Base-by-base conservation (phyloP, 2,113 vertebrate species). In the Falco punctatus region DNA sequence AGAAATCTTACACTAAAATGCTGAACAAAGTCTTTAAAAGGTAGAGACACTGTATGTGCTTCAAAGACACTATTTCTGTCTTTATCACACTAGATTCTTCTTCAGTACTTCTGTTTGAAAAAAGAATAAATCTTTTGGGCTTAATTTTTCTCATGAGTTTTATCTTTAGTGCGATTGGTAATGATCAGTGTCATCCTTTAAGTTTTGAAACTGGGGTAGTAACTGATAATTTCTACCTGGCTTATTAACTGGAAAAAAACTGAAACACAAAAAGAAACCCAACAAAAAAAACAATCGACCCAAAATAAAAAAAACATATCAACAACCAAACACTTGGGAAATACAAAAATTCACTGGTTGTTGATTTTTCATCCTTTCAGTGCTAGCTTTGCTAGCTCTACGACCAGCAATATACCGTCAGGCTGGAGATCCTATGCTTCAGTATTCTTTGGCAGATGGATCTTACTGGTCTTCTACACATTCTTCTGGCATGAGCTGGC, bases 1-100 rank as follows among this genome's bases (percentile, higher is more conserved):
- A 95, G 38, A 90, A 93, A 70, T 80, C 55, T 83, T 91, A 87
- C 35, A 65, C 49, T 69, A 58, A 91, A 85, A 91, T 85, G 35
- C 51, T 81, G 35, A 73, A 67, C 35, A 82, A 62, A 79, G 20
- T n/a, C 74, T 92, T 92, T 54, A 64, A 80, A 91, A 92, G 21
- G 27, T 57, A 79, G 40, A 83, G 51, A 67, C 15, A 40, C 30
- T 61, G 13, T 24, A 40, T 67, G 15, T 65, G 30, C 52, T 81
- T 86, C 49, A 64, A 83, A 94, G 15, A 26, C 30, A 55, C 57
- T 49, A 32, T n/a, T 86, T 74, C 44, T 81, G 40, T 35, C 69
- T 72, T 72, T 64, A 74, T 26, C 19, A 23, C 19, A 4, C 16
- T 67, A 59, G 38, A 67, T 40, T 81, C 15, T 92, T 81, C 52